phyloP scores from a whole-genome alignment of 1,140 invertebrate species.

The Drosophila athabasca region DNA sequence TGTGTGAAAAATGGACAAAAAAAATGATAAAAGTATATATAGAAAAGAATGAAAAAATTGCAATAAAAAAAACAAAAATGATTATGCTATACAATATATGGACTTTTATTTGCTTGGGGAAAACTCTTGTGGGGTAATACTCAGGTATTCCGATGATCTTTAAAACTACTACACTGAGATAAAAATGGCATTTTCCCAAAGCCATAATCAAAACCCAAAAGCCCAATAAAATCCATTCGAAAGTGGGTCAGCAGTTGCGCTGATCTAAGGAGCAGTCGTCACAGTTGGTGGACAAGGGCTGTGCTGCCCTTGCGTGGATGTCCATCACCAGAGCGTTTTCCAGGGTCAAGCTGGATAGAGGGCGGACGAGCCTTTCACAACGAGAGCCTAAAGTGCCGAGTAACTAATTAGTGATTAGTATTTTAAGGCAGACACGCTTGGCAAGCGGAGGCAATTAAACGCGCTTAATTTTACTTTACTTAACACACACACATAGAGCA shows the following conservation, averaged over 20 bases:
- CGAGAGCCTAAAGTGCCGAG: slow-evolving; percentile 45
- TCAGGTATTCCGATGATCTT: no score
- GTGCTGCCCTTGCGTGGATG: slow-evolving; percentile 51
- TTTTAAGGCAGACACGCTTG: slow-evolving; percentile 72
- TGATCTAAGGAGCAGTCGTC: slow-evolving; percentile 38
- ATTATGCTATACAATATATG: slow-evolving; percentile 62
- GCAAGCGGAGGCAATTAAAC: slow-evolving; percentile 63
- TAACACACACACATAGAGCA: no score
- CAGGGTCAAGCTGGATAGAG: slow-evolving; percentile 55
- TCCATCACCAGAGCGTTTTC: slow-evolving; percentile 1
- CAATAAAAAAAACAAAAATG: slow-evolving; percentile 69
- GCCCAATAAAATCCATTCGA: background rate
- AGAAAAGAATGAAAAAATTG: slow-evolving; percentile 40
- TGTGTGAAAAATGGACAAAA: slow-evolving; percentile 53
- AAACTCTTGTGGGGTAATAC: no score
- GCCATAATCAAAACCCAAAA: background rate
- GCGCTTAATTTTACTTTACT: slow-evolving; percentile 16
- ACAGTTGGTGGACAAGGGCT: slow-evolving; percentile 52
- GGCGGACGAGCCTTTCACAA: slow-evolving; percentile 61
- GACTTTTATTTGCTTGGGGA: background rate
- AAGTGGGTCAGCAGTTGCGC: slow-evolving; percentile 48
- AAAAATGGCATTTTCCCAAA: no score
- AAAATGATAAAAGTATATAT: slow-evolving; percentile 45
- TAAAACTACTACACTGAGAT: no score
- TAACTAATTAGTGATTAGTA: slow-evolving; percentile 75